phyloP scores from a whole-genome alignment of 2,888 invertebrate species.

The Hoplodrina blanda region DNA sequence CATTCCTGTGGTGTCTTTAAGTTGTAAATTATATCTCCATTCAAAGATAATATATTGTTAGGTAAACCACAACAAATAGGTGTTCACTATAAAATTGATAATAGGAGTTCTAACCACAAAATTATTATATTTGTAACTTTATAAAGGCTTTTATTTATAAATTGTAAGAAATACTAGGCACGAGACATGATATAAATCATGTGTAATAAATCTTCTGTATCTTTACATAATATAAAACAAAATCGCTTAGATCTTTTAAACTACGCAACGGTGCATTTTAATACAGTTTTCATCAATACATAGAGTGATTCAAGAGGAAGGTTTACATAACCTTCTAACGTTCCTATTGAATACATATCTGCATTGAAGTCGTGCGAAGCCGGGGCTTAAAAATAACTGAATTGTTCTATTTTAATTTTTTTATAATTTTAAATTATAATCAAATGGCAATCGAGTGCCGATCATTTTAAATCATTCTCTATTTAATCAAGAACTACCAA shows the following conservation, averaged over 20 bases:
- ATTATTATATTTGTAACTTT: neutral
- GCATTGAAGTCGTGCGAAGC: no score
- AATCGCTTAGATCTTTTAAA: no score
- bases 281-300: no score
- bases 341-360: no score
- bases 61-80: slow-evolving; percentile 32
- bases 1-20: slow-evolving; percentile 20
- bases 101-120: neutral
- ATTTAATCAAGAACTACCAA: slow-evolving; percentile 1
- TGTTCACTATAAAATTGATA: slow-evolving; percentile 1
- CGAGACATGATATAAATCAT: no score
- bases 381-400: no score
- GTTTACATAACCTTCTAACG: no score
- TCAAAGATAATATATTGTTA: slow-evolving; percentile 4
- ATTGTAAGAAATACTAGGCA: neutral
- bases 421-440: neutral
- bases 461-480: neutral
- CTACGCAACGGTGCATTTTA: no score
- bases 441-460: neutral
- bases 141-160: neutral
- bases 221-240: no score
- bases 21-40: slow-evolving; percentile 23
- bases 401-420: no score
- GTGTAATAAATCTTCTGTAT: no score
- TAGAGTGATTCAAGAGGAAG: no score